Conservation (phyloP, 1,140 invertebrate genomes). For the Trichonephila clavipes region DNA sequence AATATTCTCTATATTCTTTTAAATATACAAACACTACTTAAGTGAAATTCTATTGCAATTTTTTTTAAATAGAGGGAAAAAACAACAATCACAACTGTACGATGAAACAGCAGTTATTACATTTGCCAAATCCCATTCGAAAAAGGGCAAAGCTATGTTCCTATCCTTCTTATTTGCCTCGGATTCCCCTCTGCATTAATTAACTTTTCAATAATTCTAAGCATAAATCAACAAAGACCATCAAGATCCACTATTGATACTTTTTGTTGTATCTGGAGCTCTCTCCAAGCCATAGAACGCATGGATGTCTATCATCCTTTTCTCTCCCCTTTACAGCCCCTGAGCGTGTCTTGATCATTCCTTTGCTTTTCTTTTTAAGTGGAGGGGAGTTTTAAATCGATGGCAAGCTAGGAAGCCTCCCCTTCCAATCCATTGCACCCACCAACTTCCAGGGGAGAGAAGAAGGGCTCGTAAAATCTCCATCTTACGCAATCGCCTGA, state of each 20-base stretch:
- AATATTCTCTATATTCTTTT: no score
- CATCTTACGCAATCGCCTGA: conserved; percentile 6
- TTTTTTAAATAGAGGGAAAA: no score
- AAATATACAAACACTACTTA: no score
- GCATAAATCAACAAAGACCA: neutral
- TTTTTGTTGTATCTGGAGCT: neutral
- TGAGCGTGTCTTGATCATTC: conserved; percentile 4
- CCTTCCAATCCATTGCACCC: conserved; percentile 12
- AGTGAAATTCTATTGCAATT: no score
- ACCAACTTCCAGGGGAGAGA: neutral
- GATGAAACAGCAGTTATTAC: no score
- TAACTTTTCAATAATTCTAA: neutral
- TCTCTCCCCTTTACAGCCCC: conserved; percentile 4
- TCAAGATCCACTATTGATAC: neutral
- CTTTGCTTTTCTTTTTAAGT: neutral
- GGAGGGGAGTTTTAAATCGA: conserved; percentile 4
- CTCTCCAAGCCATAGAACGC: neutral
- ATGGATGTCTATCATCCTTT: neutral
- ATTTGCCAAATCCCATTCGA: no score
- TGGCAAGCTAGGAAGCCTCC: neutral
- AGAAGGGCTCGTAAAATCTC: conserved; percentile 20
- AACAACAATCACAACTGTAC: no score
- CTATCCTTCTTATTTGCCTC: no score
- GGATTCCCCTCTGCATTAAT: neutral
- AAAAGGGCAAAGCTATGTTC: no score